phyloP scores from a whole-genome alignment of 1,140 invertebrate species.

The Pantala flavescens region DNA sequence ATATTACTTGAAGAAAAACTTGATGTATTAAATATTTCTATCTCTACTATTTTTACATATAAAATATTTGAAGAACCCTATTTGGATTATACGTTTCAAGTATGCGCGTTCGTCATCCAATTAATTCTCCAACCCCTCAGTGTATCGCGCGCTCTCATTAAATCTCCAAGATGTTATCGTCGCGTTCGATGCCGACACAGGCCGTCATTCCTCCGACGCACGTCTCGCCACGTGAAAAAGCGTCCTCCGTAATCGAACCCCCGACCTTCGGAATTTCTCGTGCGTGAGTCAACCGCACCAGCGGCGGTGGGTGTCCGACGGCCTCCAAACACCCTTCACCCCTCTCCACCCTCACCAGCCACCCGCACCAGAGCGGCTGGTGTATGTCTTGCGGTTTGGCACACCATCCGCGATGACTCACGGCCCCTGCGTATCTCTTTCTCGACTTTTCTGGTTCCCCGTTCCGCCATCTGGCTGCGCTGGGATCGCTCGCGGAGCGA shows the following conservation, averaged over 20 bases:
- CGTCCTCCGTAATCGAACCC: neutral
- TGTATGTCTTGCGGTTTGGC: neutral
- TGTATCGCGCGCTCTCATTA: too few relatives aligned
- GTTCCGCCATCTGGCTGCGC: neutral
- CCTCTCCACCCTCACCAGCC: neutral
- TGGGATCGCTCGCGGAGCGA: neutral
- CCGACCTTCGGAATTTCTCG: neutral
- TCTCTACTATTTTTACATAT: too few relatives aligned
- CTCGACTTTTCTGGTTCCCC: neutral
- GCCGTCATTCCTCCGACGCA: too few relatives aligned
- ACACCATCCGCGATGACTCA: conserved; percentile 3
- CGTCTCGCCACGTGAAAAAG: too few relatives aligned
- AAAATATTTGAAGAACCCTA: too few relatives aligned
- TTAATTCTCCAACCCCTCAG: too few relatives aligned
- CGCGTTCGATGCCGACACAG: too few relatives aligned
- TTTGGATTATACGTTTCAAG: too few relatives aligned
- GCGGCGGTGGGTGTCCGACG: neutral
- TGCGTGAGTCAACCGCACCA: neutral
- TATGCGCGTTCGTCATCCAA: too few relatives aligned
- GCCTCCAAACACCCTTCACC: neutral
- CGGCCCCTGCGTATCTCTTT: neutral
- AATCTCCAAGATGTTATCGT: too few relatives aligned
- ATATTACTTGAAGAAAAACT: too few relatives aligned
- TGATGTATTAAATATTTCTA: too few relatives aligned
- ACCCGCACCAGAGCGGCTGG: neutral